These are phyloP conservation scores for Syrrhaptes paradoxus DNA, from an alignment of 2,113 vertebrate species.

Conservation along the genomic window DNA sequence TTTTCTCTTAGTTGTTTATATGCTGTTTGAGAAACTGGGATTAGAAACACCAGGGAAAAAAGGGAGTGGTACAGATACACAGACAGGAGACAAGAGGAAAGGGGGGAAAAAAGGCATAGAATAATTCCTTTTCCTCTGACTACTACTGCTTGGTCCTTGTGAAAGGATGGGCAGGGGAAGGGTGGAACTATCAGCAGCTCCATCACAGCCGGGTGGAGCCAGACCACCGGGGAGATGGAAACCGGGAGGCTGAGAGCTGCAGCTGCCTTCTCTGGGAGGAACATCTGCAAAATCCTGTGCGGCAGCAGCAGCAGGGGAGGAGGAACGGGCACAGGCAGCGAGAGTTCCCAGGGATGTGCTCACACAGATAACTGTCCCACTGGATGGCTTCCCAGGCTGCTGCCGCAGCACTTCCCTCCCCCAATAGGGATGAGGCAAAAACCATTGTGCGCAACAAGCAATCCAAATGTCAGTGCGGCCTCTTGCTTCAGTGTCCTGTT, in stretches of 20 bases:
- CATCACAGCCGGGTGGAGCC: background rate
- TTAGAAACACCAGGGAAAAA: background rate
- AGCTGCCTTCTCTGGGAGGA: slow-evolving; percentile 53
- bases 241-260: background rate
- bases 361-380: background rate
- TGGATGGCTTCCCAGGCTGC: slow-evolving; percentile 37
- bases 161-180: background rate
- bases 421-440: background rate
- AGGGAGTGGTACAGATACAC: background rate
- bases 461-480: background rate
- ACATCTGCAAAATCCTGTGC: slow-evolving; percentile 44
- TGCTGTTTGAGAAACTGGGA: background rate
- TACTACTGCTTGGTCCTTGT: background rate
- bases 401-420: background rate
- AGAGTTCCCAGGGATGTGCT: slow-evolving; percentile 13
- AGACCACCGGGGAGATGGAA: slow-evolving; percentile 52
- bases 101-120: background rate
- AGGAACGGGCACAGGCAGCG: slow-evolving; percentile 4
- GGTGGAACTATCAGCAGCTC: slow-evolving; percentile 30
- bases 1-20: slow-evolving; percentile 18
- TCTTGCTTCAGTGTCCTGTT: background rate
- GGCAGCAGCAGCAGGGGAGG: slow-evolving; percentile 14
- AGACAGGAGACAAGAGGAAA: background rate
- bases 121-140: background rate
- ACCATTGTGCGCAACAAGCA: background rate